Evolutionary conservation across 2,797 vertebrate species (phyloP).

Genomic region (Huso huso): DNA sequence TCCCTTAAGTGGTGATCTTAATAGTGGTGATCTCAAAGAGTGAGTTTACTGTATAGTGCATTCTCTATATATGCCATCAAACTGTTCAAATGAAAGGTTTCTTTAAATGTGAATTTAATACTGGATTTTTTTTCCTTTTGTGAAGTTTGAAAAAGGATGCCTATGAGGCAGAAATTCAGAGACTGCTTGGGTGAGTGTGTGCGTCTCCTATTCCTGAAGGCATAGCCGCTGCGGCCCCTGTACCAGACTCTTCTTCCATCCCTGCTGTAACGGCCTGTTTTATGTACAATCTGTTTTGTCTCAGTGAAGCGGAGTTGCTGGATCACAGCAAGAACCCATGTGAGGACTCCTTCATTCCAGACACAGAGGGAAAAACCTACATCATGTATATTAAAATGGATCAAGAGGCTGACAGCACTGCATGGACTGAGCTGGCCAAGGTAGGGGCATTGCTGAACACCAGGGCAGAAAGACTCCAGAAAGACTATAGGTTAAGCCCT

Average conservation of each 20-base stretch:
- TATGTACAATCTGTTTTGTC: neutral
- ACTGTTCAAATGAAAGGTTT: too few relatives aligned
- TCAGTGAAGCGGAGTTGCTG: conserved; percentile 77
- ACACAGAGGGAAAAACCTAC: conserved; percentile 79
- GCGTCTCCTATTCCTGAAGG: neutral
- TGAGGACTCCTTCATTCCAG: conserved; percentile 85
- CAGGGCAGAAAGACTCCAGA: neutral
- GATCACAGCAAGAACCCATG: conserved; percentile 89
- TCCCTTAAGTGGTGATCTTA: too few relatives aligned
- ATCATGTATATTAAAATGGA: conserved; percentile 94
- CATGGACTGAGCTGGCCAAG: conserved; percentile 95
- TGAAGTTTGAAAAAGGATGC: conserved; percentile 82
- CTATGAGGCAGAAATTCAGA: conserved; percentile 85
- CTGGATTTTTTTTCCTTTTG: neutral
- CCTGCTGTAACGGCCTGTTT: neutral
- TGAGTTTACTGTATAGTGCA: too few relatives aligned
- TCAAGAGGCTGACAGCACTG: conserved; percentile 80
- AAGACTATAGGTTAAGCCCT: too few relatives aligned
- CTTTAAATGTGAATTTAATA: too few relatives aligned
- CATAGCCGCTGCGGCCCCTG: neutral
- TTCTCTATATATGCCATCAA: neutral
- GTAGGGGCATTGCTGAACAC: conserved; percentile 40
- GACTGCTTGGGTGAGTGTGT: conserved; percentile 68
- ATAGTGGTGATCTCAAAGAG: too few relatives aligned
- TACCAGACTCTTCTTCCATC: neutral